Evolutionary conservation across 1,140 invertebrate genomes (phyloP), one percentile per base, ranked within the genome.

Genomic region (Drosophila kohkoa): DNA sequence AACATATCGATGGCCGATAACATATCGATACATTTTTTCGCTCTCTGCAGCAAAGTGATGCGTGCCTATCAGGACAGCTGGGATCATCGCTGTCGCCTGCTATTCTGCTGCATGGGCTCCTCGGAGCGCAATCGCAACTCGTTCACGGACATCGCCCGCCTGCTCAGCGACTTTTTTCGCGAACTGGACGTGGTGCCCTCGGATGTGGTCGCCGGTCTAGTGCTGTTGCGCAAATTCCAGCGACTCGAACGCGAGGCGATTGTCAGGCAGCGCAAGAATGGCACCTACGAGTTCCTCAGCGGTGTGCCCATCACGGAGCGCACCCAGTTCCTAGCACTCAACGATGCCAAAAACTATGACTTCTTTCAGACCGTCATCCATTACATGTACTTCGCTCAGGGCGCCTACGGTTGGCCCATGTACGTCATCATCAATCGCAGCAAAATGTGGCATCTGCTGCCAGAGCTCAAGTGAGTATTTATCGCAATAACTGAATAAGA

Each of bases 151-250:
- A 97, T 98, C 62, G 97, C 97, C 0, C 94, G 96, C 54, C 92
- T 98, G 46, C 93, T 98, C 51, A 97, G 97, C 60, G 97, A 98
- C 86, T 98, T 98, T 92, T 98, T 98, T 86, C 94, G 97, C 6
- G 97, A 98, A 92, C 89, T 98, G 62, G 97, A 98, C 93, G 97
- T 98, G n/a, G 97, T 98, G 2, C 97, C 97, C 1, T 97, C 97
- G 30, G 97, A 98, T 93, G 97, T 98, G 2, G 94, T 98, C 2
- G 97, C 97, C 8, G 97, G 97, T 5, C 92, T 98, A 16, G 96
- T 98, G 0, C 92, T 98, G 11, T 93, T 98, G 11, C 93, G 97
- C 41, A 96, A 96, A 82, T 96, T 96, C 75, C 97, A 98, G 92
- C 97, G 97, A 79, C 93, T 96, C 52, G 96, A 97, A 89, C 94